A percentile compares a stretch with the other conserved stretches of the same genome.
Conservation (phyloP, 2,797 vertebrate species). For the Rhinichthys osculus region DNA sequence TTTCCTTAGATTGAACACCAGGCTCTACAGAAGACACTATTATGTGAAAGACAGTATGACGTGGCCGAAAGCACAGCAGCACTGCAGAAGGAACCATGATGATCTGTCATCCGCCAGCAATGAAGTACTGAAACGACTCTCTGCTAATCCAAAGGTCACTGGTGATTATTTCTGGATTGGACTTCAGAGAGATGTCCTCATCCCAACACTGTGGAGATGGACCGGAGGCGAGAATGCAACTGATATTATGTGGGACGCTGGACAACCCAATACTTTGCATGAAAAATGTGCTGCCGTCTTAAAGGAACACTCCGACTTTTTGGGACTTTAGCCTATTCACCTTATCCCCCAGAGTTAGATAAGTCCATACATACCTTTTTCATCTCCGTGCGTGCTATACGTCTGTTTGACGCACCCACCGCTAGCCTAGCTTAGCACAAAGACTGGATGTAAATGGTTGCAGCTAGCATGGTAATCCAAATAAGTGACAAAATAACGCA, state of each 20-base stretch:
- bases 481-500: no score
- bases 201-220: constrained; percentile 8
- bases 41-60: neutral
- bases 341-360: no score
- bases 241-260: neutral
- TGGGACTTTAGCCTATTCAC: no score
- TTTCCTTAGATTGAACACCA: neutral
- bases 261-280: neutral
- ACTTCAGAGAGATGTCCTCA: neutral
- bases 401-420: no score
- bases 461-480: no score
- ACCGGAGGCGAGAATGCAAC: neutral
- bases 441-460: no score
- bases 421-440: no score
- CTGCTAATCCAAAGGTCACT: neutral
- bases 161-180: constrained; percentile 4
- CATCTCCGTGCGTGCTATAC: no score
- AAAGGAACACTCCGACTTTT: no score
- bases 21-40: neutral
- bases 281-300: neutral
- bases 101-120: neutral
- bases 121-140: neutral
- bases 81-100: constrained; percentile 5
- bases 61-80: neutral
- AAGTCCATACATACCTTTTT: no score